phyloP scores from a whole-genome alignment of 2,113 vertebrate genomes.

The Gallinago jamesoni region DNA sequence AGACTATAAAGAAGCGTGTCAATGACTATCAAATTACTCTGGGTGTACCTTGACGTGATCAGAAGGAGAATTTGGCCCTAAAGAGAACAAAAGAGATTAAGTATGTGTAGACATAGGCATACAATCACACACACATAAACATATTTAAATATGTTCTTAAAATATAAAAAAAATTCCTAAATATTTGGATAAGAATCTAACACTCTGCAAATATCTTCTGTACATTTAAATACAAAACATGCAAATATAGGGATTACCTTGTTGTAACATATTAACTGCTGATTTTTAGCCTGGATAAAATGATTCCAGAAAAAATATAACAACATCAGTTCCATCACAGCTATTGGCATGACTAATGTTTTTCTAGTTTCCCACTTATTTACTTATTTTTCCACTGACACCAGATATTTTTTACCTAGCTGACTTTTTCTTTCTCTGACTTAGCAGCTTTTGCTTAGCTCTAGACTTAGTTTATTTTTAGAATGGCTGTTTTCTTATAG shows the following conservation, averaged over 20 bases:
- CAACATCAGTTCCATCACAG: not conserved
- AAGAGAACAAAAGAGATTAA: not conserved
- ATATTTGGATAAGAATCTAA: not conserved
- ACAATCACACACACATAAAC: not conserved
- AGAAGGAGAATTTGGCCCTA: not conserved
- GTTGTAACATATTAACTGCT: not conserved
- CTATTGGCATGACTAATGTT: not conserved
- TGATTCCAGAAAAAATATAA: not conserved
- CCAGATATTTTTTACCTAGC: not conserved
- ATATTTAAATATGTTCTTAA: too few species aligned
- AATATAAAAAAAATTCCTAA: not conserved
- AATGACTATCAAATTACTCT: not conserved
- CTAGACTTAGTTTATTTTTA: not conserved
- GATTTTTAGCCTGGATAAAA: not conserved
- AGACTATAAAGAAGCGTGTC: not conserved
- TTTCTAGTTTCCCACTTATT: not conserved
- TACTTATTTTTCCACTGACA: not conserved
- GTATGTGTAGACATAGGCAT: not conserved
- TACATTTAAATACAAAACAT: not conserved
- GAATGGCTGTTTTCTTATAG: not conserved
- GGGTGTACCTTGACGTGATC: not conserved
- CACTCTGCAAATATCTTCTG: not conserved
- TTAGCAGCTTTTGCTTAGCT: not conserved
- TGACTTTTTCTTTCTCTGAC: not conserved
- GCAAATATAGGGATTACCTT: not conserved